Evolutionary conservation across 2,113 vertebrate genomes (phyloP).

Genomic region (Alligator mississippiensis): DNA sequence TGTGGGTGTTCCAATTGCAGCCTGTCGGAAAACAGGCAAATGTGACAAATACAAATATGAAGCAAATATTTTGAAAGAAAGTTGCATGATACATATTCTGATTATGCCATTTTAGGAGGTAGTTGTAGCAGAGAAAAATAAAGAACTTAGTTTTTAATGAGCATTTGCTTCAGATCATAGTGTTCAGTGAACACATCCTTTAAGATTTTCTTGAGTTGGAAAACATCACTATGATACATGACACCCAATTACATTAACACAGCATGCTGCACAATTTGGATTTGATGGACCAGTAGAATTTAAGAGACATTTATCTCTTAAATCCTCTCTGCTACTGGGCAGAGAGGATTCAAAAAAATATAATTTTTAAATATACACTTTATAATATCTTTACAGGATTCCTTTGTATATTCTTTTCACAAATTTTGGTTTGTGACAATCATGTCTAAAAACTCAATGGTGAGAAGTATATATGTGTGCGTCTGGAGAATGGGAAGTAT

Average conservation of each 20-base stretch:
- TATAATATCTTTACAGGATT: not conserved
- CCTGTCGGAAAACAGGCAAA: not conserved
- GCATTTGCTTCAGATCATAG: not conserved
- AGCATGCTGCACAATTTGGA: not conserved
- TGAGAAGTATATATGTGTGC: rapidly evolving
- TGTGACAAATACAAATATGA: not conserved
- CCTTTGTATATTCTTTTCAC: not conserved
- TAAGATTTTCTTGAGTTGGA: not conserved
- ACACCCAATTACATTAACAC: not conserved
- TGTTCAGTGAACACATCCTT: not conserved
- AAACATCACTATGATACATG: not conserved
- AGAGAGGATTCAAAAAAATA: not conserved
- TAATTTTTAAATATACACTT: not conserved
- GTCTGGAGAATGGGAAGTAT: not conserved
- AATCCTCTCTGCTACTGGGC: not conserved
- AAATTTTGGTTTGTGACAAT: rapidly evolving
- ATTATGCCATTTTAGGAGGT: not conserved
- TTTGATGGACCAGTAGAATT: not conserved
- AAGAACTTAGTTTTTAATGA: not conserved
- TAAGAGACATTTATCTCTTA: not conserved
- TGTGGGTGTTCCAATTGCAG: not conserved
- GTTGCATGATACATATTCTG: not conserved
- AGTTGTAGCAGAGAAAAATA: not conserved
- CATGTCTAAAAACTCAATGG: not conserved
- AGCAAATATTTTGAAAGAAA: not conserved